Conservation (phyloP, 2,888 invertebrate genomes). For the Drosophila rubida region DNA sequence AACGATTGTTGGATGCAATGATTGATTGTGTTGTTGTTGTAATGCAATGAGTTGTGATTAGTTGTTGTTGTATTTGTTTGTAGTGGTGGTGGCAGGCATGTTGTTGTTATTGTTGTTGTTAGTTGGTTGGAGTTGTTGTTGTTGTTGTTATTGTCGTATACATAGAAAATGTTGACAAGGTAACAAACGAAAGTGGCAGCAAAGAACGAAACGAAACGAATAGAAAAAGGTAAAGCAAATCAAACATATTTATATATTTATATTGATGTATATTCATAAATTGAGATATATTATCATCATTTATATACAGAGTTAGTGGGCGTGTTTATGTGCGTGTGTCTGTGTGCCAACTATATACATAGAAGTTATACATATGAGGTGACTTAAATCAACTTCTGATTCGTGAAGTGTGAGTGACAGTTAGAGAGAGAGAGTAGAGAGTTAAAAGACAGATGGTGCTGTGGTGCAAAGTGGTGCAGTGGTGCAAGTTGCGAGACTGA, state of each 20-base stretch:
- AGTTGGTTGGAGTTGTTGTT: slow-evolving; percentile 51
- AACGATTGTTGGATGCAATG: slow-evolving; percentile 20
- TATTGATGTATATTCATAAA: slow-evolving; percentile 3
- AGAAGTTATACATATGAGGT: slow-evolving; percentile 13
- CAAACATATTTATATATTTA: slow-evolving; percentile 49
- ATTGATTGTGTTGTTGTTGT: slow-evolving; percentile 38
- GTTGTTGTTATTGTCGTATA: slow-evolving; percentile 51
- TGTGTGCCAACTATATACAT: slow-evolving; percentile 9
- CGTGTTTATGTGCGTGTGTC: not conserved
- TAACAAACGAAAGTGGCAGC: slow-evolving; percentile 61
- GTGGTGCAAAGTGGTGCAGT: slow-evolving; percentile 2
- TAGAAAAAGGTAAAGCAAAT: slow-evolving; percentile 63
- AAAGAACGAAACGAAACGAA: slow-evolving; percentile 63
- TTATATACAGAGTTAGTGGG: slow-evolving; percentile 5
- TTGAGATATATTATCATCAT: not conserved
- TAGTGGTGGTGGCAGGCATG: slow-evolving; percentile 55
- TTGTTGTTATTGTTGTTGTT: slow-evolving; percentile 60
- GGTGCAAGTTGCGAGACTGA: slow-evolving; percentile 11
- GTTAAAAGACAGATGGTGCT: slow-evolving; percentile 1
- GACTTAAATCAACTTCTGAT: not conserved
- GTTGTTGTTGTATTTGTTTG: slow-evolving; percentile 38
- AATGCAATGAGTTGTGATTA: slow-evolving; percentile 43
- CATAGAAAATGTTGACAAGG: slow-evolving; percentile 59
- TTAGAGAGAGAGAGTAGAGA: not conserved
- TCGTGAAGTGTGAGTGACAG: not conserved